phyloP scores from a whole-genome alignment of 2,797 vertebrate species.

The Chaunax sp. region DNA sequence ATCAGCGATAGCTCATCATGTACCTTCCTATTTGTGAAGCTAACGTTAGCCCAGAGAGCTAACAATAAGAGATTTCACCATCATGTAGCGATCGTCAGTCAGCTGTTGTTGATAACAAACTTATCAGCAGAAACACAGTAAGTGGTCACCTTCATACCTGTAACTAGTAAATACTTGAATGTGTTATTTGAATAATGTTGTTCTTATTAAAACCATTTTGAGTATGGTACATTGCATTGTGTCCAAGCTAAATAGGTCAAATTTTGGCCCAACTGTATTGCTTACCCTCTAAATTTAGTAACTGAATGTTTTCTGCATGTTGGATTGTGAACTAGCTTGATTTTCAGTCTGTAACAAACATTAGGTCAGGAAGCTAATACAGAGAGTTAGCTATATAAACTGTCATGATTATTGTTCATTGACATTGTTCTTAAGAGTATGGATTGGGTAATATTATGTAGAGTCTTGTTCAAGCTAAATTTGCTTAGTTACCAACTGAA shows the following conservation, averaged over 20 bases:
- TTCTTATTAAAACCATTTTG: neutral
- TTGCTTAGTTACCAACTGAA: neutral
- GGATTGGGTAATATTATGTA: neutral
- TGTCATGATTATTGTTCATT: neutral
- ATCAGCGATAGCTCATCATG: neutral
- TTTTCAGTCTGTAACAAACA: neutral
- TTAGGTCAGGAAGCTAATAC: constrained; percentile 31
- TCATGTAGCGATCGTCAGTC: neutral
- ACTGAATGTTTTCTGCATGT: neutral
- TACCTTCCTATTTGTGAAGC: neutral
- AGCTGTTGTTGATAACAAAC: neutral
- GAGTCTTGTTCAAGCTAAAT: neutral
- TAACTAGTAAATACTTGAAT: neutral
- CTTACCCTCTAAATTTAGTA: neutral
- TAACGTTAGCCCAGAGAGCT: constrained; percentile 16
- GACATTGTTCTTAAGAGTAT: neutral
- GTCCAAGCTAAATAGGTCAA: neutral
- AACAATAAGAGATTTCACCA: neutral
- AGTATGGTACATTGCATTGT: neutral
- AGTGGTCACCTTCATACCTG: neutral
- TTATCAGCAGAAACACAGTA: constrained; percentile 5
- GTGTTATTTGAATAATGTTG: neutral
- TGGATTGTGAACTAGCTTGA: neutral
- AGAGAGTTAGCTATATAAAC: neutral
- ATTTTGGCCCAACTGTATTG: neutral